These are phyloP conservation scores for Drosophila helvetica DNA, from an alignment of 2,888 invertebrate species.

Conservation along the genomic window DNA sequence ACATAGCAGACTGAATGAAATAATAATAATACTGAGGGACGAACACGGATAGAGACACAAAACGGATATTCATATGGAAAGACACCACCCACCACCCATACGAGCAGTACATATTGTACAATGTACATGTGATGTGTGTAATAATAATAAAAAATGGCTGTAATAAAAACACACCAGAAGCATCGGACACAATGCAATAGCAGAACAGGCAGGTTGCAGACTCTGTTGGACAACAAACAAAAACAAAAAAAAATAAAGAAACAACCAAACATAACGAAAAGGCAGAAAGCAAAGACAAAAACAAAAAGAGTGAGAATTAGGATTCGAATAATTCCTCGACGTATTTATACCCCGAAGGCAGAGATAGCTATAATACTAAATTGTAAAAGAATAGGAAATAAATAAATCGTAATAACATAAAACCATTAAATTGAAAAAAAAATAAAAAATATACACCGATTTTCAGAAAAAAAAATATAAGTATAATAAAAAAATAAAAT, in stretches of 20 bases:
- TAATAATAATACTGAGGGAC: constrained; percentile 3
- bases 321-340: not conserved
- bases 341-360: not conserved
- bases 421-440: no score
- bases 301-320: not conserved
- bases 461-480: no score
- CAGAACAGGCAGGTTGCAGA: not conserved
- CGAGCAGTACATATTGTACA: no score
- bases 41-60: constrained; percentile 2
- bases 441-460: no score
- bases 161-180: constrained; percentile 27
- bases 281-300: not conserved
- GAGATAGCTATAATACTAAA: not conserved
- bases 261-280: not conserved
- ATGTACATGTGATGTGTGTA: constrained; percentile 4
- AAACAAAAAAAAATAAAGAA: not conserved
- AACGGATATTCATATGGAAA: not conserved
- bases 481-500: no score
- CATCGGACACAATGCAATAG: not conserved
- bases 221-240: not conserved
- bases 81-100: not conserved
- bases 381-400: no score
- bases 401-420: no score
- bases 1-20: constrained; percentile 1
- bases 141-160: constrained; percentile 37